Base-by-base conservation (phyloP, 2,797 vertebrate species). In the Uromys caudimaculatus region DNA sequence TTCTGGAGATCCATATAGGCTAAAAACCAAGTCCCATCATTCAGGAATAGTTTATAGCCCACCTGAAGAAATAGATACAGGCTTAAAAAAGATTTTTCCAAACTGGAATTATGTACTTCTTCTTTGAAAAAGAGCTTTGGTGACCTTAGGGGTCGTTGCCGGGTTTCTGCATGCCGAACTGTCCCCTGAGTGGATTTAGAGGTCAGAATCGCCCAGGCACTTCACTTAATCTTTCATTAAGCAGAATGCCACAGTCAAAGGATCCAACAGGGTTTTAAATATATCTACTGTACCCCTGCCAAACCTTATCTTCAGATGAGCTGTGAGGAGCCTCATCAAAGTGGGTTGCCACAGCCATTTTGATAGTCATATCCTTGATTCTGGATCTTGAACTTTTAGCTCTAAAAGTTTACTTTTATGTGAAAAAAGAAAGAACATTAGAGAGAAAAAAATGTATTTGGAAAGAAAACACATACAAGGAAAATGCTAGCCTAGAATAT, bases 91-190 rank as follows among this genome's bases (percentile, higher is more conserved):
- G 32, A 32, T 38, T 54, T 95, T 89, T 76, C 56, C 24, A 85
- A 82, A 7, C 60, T 32, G 24, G 9, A n/a, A 96, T 90, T 93
- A 35, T 62, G 69, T 64, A 38, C 56, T 85, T 95, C 50, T 94
- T 60, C 23, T 89, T 93, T 56, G 76, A 94, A 97, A 97, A 96
- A 76, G 38, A 54, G 56, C 13, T 87, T 89, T 69, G 13, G 35
- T 95, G 71, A 92, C 88, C 85, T 50, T 3, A 17, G 32, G 38
- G 29, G 62, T 52, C 52, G 8, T 47, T 94, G 27, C 5, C 4
- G 52, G 56, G 9, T 58, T 90, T 94, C 71, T 84, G 78, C 95
- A 89, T 86, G 77, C n/a, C 88, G 64, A 64, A 9, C 29, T 92
- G 47, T 3, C 27, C 1, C 87, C 58, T 52, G 14, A 86, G 32